A percentile compares a stretch with the other conserved stretches of the same genome.
Conservation (phyloP, 2,888 invertebrate species). For the Pandemis heparana region DNA sequence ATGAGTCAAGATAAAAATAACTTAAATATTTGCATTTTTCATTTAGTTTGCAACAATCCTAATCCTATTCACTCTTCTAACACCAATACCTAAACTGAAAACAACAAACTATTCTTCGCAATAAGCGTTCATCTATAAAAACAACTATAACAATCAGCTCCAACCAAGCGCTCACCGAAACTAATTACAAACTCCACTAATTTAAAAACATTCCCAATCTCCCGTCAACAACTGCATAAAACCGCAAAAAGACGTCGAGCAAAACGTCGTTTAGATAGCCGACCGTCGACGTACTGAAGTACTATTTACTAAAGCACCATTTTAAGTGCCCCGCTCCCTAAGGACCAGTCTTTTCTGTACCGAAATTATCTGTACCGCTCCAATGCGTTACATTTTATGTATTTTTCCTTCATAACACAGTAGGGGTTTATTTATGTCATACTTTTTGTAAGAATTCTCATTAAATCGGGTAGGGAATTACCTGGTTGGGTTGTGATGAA, state of each 20-base stretch:
- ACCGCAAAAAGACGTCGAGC: conserved; percentile 33
- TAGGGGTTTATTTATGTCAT: conserved; percentile 40
- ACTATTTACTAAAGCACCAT: conserved; percentile 42
- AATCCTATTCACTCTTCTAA: no score
- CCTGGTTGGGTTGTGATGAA: conserved; percentile 9
- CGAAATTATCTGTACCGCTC: conserved; percentile 44
- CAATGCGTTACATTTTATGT: conserved; percentile 44
- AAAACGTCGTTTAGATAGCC: conserved; percentile 37
- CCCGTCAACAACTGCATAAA: conserved; percentile 12
- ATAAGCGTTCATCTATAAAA: background rate
- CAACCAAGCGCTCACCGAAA: background rate
- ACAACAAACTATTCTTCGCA: background rate
- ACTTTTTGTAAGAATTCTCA: conserved; percentile 31
- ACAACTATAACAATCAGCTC: background rate
- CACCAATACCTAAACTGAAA: background rate
- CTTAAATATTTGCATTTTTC: background rate
- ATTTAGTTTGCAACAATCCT: no score
- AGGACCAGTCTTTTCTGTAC: conserved; percentile 41
- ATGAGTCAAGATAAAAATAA: background rate
- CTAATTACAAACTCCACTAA: conserved; percentile 1
- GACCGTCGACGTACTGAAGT: conserved; percentile 23
- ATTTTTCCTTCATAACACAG: conserved; percentile 42
- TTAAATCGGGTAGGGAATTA: conserved; percentile 14
- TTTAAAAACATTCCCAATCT: background rate
- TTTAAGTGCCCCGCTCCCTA: conserved; percentile 41